Base-by-base conservation (phyloP, 1,140 invertebrate species). In the Drosophila navojoa region DNA sequence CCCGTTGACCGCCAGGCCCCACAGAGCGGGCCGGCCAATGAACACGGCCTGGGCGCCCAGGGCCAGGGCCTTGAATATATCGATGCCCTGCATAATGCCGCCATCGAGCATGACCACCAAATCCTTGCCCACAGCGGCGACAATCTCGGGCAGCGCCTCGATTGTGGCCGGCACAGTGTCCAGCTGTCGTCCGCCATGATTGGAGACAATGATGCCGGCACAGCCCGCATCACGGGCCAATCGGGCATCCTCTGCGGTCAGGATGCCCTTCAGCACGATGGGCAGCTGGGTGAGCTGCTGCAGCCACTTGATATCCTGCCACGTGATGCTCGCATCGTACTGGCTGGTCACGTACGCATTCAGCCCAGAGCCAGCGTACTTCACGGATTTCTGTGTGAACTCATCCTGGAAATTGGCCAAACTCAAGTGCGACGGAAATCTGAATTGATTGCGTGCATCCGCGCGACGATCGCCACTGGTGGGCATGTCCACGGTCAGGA, bases 21-120 rank as follows among this genome's bases (percentile, higher is more conserved):
- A 99, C 0, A 99, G 75, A 44, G 96, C 94, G 0, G 98, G 97
- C 68, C 98, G 94, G 5, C 97, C 98, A 22, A 98, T 93, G 90
- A 99, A 99, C 29, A 98, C 96, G 94, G 97, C 96, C 93, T 95
- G 95, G 2, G 98, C 98, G 5, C 98, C 98, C 4, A 98, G 92
- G 2, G 97, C 97, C 38, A 99, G 87, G 9, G 98, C 97, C 93
- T 98, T 98, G 52, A 98, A 96, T 9, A 98, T 95, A 92, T 99
- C 97, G 27, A 96, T 96, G 19, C 98, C 98, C 85, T 95, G 94
- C n/a, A 94, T 94, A 2, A 99, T 93, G 9, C 98, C 98, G 7
- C 98, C 97, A 91, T 99, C 98, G 71, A 99, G 82, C 92, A 97
- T 98, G 35, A 99, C 93, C 84, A 97, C 96, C n/a, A 96, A 92